Evolutionary conservation across 2,113 vertebrate species (phyloP), one percentile per base, ranked within the genome.

Genomic region (Psophia crepitans): DNA sequence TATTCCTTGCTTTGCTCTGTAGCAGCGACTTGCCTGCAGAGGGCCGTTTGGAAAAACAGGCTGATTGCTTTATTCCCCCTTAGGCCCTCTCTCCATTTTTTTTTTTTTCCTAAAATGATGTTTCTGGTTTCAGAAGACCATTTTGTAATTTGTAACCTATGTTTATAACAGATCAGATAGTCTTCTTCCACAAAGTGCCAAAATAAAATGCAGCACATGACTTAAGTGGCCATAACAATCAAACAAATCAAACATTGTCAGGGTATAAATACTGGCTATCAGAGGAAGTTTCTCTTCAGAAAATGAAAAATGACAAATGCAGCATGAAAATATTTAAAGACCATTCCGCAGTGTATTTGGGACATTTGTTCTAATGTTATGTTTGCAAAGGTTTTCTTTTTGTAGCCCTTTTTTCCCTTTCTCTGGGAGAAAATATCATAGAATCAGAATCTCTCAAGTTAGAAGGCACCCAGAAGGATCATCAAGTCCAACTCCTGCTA

Each of bases 61-160:
- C 22, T 32, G 35, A 44, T 56, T 49, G 23, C 35, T 87, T 53
- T 58, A 11, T 54, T 21, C 2, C 1, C 5, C 5, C 51, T 51
- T 26, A 13, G 6, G 43, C 1, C 3, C 1, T 5, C 4, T 1
- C 2, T 7, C n/a, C n/a, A n/a, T 43, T 11, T 41, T 20, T 17
- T 39, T 39, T 54, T 33, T 18, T 3, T 16, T 56, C 44, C 49
- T 8, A 1, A 4, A 49, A 56, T 23, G 1, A 39, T 18, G 2
- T 69, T 88, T 95, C 17, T 44, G 2, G 1, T 79, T 80, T 77
- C 16, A 51, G 37, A 69, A 73, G 37, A 27, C 19, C 3, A 5
- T 80, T 90, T 74, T 77, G 7, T 70, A 37, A 57, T 80, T 70
- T 53, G 21, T 60, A 74, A 35, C 4, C 9, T 24, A 58, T 69